phyloP scores from a whole-genome alignment of 2,888 invertebrate genomes.

The Encarsia formosa region DNA sequence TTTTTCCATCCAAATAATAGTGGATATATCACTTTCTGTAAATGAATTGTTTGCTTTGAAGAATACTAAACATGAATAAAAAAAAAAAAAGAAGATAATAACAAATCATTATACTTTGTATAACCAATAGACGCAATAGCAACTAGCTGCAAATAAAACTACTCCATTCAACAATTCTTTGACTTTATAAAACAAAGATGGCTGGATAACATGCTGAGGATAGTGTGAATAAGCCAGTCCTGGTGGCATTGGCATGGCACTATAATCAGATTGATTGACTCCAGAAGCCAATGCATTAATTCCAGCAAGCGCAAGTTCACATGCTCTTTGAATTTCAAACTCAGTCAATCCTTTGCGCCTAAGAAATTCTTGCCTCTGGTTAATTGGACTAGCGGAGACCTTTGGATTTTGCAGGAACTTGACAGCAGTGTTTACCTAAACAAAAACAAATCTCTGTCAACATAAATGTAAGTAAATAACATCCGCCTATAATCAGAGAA shows the following conservation, averaged over 20 bases:
- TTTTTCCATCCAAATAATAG: constrained; percentile 66
- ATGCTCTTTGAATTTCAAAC: constrained; percentile 69
- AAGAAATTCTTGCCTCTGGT: constrained; percentile 76
- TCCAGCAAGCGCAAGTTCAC: constrained; percentile 57
- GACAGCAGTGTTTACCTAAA: constrained; percentile 77
- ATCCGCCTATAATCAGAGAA: no score
- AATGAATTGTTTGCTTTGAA: constrained; percentile 17
- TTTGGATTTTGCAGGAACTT: constrained; percentile 85
- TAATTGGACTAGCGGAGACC: constrained; percentile 69
- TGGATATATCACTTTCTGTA: constrained; percentile 62
- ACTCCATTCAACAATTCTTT: constrained; percentile 69
- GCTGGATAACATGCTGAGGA: constrained; percentile 39
- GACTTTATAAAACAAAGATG: constrained; percentile 54
- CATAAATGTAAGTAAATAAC: background rate
- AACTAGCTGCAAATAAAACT: constrained; percentile 71
- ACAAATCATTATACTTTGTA: constrained; percentile 63
- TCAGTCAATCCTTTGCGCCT: constrained; percentile 73
- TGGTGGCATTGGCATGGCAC: constrained; percentile 40
- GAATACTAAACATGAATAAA: no score
- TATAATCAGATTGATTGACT: constrained; percentile 35
- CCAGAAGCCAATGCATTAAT: background rate
- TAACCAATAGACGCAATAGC: constrained; percentile 75
- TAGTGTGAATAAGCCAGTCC: constrained; percentile 33
- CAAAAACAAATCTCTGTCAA: no score
- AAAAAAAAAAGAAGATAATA: background rate